Evolutionary conservation across 2,888 invertebrate genomes (phyloP).

Genomic region (Ormyrus pomaceus): DNA sequence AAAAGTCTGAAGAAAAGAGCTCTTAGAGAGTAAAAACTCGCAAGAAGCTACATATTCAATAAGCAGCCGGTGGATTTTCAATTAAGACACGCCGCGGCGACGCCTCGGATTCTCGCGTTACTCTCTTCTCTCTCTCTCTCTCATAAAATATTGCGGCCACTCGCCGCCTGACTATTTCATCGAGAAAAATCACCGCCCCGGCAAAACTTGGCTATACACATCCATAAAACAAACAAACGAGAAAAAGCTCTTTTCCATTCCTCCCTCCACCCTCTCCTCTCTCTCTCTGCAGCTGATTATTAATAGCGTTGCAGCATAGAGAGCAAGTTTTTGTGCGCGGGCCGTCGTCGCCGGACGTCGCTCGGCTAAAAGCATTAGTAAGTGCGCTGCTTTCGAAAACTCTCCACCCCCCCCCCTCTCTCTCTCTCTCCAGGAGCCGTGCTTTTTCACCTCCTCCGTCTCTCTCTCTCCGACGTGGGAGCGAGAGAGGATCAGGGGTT

Average conservation of each 20-base stretch:
- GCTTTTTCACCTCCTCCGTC: constrained; percentile 11
- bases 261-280: neutral
- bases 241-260: constrained; percentile 42
- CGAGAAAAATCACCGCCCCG: constrained; percentile 5
- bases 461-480: neutral
- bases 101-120: constrained; percentile 6
- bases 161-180: constrained; percentile 15
- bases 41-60: neutral
- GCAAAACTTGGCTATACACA: constrained; percentile 8
- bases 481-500: constrained; percentile 52
- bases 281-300: constrained; percentile 49
- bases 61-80: constrained; percentile 11
- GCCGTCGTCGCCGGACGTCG: constrained; percentile 41
- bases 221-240: constrained; percentile 48
- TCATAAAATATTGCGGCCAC: neutral
- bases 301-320: constrained; percentile 56
- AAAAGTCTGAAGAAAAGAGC: too few relatives aligned
- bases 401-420: constrained; percentile 36
- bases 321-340: constrained; percentile 55
- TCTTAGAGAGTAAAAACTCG: too few relatives aligned
- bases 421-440: constrained; percentile 33
- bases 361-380: constrained; percentile 57
- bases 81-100: constrained; percentile 11
- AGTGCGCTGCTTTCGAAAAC: constrained; percentile 51
- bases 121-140: neutral